Evolutionary conservation across 2,797 vertebrate species (phyloP).

Genomic region (Catamblyrhynchus diadema): DNA sequence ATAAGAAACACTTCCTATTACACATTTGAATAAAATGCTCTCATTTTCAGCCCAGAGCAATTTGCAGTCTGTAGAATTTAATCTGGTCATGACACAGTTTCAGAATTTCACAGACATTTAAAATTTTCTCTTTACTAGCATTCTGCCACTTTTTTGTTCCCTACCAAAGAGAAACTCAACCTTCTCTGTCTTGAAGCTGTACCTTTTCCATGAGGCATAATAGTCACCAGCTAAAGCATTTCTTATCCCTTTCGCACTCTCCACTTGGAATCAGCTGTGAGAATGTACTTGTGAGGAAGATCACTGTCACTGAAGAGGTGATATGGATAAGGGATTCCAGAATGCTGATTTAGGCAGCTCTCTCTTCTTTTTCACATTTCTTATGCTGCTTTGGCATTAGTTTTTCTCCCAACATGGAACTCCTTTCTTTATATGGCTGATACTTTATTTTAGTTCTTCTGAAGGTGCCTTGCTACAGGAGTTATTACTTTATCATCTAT

Average conservation of each 20-base stretch:
- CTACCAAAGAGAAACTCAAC: background rate
- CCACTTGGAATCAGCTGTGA: background rate
- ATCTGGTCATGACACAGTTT: background rate
- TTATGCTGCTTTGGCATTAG: background rate
- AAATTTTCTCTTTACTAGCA: background rate
- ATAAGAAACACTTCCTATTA: background rate
- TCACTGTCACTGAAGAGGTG: background rate
- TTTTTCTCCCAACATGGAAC: background rate
- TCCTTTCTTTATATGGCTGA: background rate
- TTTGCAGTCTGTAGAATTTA: background rate
- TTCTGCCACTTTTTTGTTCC: accelerated
- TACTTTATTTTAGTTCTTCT: background rate
- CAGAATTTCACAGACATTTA: background rate
- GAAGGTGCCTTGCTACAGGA: background rate
- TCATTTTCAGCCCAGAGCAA: background rate
- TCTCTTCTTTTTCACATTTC: background rate
- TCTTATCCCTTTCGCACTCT: background rate
- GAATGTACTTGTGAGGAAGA: background rate
- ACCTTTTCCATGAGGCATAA: background rate
- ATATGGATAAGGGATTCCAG: background rate
- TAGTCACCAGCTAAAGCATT: background rate
- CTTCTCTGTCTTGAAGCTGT: background rate
- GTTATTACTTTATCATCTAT: background rate
- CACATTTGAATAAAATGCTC: background rate
- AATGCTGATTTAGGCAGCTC: background rate